Evolutionary conservation across 2,888 invertebrate genomes (phyloP).

Genomic region (Campoplex nolae): DNA sequence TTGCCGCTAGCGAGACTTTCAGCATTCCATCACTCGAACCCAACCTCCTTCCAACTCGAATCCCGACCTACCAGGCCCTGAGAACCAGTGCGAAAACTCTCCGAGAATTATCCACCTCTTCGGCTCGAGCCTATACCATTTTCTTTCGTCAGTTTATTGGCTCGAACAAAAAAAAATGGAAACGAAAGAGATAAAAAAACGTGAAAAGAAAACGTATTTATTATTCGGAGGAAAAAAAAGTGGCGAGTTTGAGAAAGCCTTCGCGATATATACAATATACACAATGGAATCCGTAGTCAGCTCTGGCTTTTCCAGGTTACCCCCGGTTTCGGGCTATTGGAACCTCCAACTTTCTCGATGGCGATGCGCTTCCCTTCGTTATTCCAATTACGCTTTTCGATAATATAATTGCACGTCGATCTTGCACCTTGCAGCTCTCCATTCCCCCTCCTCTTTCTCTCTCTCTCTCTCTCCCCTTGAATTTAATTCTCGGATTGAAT

Average conservation of each 20-base stretch:
- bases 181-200: background rate
- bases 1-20: background rate
- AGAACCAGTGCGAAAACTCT: conserved; percentile 26
- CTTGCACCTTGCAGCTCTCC: background rate
- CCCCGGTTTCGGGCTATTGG: background rate
- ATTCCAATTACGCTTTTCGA: conserved; percentile 28
- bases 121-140: background rate
- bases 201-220: background rate
- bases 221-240: conserved; percentile 3
- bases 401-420: conserved; percentile 26
- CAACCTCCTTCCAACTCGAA: background rate
- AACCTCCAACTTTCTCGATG: conserved; percentile 14
- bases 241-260: conserved; percentile 4
- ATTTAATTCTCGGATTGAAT: conserved; percentile 1
- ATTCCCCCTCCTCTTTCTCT: background rate
- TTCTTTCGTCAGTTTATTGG: conserved; percentile 12
- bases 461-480: background rate
- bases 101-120: conserved; percentile 15
- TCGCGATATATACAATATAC: conserved; percentile 23
- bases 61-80: background rate
- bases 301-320: conserved; percentile 32
- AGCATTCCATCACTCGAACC: conserved; percentile 31
- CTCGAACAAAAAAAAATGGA: background rate
- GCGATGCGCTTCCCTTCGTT: conserved; percentile 33
- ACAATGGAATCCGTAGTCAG: conserved; percentile 56